Evolutionary conservation across 2,113 vertebrate genomes (phyloP), one percentile per base, ranked within the genome.

Genomic region (Opisthocomus hoazin): DNA sequence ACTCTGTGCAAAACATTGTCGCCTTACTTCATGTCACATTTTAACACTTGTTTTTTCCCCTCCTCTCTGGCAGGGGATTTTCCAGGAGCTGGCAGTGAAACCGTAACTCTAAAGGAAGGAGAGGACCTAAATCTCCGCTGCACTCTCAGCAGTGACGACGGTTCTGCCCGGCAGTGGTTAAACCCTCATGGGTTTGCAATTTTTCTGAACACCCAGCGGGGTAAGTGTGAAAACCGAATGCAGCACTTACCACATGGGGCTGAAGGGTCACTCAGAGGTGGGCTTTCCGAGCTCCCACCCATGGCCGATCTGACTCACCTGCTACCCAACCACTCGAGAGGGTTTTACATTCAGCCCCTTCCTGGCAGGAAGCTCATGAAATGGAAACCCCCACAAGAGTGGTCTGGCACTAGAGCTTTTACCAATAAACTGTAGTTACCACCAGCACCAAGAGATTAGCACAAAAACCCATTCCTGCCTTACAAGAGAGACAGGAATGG

Each of bases 21-120:
- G 0, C 29, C 64, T 57, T 15, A 32, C 50, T 57, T 32, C 8
- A 1, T 3, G 21, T 32, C 36, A 32, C 43, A 8, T 23, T 87
- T 65, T 34, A 79, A 46, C 10, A 15, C 12, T 24, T 65, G 14
- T 11, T 53, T 86, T 86, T 32, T 3, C 15, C 29, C 27, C 8
- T 3, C 27, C 1, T 22, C 21, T 4, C 18, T 50, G 37, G 8
- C 95, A 97, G 97, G 95, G 70, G 87, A 19, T 51, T 95, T 95
- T 88, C 43, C 88, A 80, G 60, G 57, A 37, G 71, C 60, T 50
- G 63, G 13, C 41, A 29, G 61, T 4, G 83, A 81, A 58, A 56
- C 18, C 0, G 0, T 96, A 37, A 89, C 80, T 7, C 71, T 97
- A 23, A 76, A 60, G 80, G 97, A 98, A 82, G 97, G 97, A 65